Evolutionary conservation across 1,140 invertebrate species (phyloP).

Genomic region (Rhynchophorus ferrugineus): DNA sequence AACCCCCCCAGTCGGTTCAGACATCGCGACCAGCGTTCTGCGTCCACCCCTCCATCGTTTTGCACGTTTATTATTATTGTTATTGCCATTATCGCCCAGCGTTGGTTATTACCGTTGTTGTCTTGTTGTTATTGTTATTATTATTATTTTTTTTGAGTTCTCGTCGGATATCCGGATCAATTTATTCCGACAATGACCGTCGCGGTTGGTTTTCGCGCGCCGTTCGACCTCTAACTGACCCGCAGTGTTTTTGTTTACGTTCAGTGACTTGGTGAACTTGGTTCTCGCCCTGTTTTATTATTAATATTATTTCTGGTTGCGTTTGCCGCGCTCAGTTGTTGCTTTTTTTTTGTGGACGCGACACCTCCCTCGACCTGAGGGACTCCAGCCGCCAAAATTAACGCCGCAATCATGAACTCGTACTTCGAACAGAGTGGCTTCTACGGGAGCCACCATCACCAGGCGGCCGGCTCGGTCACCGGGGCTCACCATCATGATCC

Average conservation of each 20-base stretch:
- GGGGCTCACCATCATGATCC: slow-evolving; percentile 58
- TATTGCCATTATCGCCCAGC: background rate
- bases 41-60: background rate
- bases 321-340: background rate
- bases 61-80: slow-evolving; percentile 1
- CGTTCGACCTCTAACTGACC: no score
- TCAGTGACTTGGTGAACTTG: no score
- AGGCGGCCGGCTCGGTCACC: slow-evolving; percentile 53
- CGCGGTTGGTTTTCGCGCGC: no score
- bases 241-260: background rate
- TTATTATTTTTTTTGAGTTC: no score
- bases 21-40: slow-evolving; percentile 4
- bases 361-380: slow-evolving; percentile 30
- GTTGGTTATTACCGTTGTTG: background rate
- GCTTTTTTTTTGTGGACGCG: slow-evolving; percentile 19
- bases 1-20: no score
- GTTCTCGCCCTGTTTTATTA: slow-evolving; percentile 18
- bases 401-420: slow-evolving; percentile 72
- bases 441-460: slow-evolving; percentile 81
- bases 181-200: no score
- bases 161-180: no score
- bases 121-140: no score
- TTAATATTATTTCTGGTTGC: slow-evolving; percentile 17
- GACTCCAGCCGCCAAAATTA: slow-evolving; percentile 35
- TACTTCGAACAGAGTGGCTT: slow-evolving; percentile 92